phyloP scores from a whole-genome alignment of 1,140 invertebrate genomes.

The Hyphantria cunea region DNA sequence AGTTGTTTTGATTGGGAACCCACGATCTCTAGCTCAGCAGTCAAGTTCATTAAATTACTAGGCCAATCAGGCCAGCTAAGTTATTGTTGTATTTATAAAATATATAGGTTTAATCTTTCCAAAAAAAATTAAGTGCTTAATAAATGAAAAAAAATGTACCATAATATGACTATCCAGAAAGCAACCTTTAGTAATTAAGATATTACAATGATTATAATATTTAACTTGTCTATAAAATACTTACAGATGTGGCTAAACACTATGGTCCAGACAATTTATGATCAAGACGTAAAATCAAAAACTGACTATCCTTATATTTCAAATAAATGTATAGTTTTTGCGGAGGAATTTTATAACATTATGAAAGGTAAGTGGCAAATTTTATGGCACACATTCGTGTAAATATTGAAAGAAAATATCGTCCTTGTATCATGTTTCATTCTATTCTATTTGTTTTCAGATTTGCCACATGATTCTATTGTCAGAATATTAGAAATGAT shows the following conservation, averaged over 20 bases:
- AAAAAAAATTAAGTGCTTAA: no score
- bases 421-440: no score
- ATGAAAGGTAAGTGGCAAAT: constrained; percentile 47
- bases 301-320: constrained; percentile 57
- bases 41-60: no score
- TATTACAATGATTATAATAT: constrained; percentile 2
- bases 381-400: no score
- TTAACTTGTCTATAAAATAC: background rate
- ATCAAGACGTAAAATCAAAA: constrained; percentile 35
- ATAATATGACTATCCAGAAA: no score
- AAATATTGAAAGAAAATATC: no score
- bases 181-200: background rate
- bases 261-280: constrained; percentile 13
- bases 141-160: no score
- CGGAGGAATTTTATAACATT: constrained; percentile 58
- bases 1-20: no score
- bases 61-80: no score
- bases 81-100: no score
- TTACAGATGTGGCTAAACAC: constrained; percentile 19
- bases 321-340: constrained; percentile 47
- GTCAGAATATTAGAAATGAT: constrained; percentile 53
- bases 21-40: no score
- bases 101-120: no score
- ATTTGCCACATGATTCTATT: constrained; percentile 45
- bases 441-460: constrained; percentile 46